Evolutionary conservation across 2,888 invertebrate genomes (phyloP).

Genomic region (Ochropleura leucogaster): DNA sequence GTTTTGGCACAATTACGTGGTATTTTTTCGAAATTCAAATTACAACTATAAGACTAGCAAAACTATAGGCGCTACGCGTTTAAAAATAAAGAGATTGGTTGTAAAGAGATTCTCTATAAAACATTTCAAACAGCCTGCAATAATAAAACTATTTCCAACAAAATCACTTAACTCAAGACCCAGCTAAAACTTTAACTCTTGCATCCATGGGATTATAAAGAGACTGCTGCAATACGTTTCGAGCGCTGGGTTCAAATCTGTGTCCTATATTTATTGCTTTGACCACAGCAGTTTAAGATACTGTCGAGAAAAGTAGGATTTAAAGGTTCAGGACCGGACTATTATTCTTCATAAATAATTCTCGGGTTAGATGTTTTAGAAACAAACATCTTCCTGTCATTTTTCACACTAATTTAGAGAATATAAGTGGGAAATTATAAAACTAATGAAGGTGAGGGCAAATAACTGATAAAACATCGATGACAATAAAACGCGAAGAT

Average conservation of each 20-base stretch:
- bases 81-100: not conserved
- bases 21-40: not conserved
- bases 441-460: too few species aligned
- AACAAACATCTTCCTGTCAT: not conserved
- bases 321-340: too few species aligned
- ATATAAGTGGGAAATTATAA: too few species aligned
- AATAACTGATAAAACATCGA: too few species aligned
- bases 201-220: not conserved
- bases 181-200: constrained; percentile 3
- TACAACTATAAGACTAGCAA: not conserved
- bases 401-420: not conserved
- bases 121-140: not conserved
- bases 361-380: not conserved
- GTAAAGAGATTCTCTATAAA: not conserved
- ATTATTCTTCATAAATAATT: not conserved
- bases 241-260: constrained; percentile 4
- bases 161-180: not conserved
- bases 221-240: constrained; percentile 29
- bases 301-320: not conserved
- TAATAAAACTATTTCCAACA: not conserved
- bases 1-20: too few species aligned
- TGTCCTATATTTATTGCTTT: not conserved
- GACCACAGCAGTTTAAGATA: constrained; percentile 7
- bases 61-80: not conserved
- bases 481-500: too few species aligned